These are phyloP conservation scores for Cacoxenus indagator DNA, from an alignment of 2,888 invertebrate genomes.

Conservation along the genomic window DNA sequence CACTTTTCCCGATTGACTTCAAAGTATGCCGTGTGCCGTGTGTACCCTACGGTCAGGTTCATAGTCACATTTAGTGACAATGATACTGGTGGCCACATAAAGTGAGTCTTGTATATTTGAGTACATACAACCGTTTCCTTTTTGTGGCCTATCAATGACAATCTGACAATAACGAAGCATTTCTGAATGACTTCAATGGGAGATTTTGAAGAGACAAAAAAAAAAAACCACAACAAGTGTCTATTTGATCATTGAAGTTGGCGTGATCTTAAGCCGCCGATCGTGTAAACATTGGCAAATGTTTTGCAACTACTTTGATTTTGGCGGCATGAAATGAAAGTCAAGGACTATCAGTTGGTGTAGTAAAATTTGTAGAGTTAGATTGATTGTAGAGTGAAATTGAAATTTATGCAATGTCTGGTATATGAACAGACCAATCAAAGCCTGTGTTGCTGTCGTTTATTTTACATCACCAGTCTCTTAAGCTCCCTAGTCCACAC, in stretches of 20 bases:
- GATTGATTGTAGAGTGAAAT: no score
- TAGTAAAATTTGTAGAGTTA: no score
- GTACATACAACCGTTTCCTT: not conserved
- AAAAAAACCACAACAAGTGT: not conserved
- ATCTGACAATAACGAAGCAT: not conserved
- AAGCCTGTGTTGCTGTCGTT: no score
- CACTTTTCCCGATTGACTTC: not conserved
- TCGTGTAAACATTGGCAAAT: constrained; percentile 11
- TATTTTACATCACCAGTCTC: no score
- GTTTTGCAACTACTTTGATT: no score
- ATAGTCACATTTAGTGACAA: not conserved
- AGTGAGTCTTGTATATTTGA: not conserved
- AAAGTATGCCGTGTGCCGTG: constrained; percentile 1
- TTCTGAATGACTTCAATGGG: not conserved
- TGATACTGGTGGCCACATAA: not conserved
- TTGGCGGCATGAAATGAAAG: not conserved
- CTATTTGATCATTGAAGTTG: not conserved
- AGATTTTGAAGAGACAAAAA: not conserved
- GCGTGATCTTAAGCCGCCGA: not conserved
- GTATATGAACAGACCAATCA: no score
- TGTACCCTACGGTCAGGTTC: not conserved
- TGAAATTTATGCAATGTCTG: no score
- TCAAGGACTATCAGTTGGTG: no score
- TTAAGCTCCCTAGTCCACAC: no score
- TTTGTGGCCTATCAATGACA: constrained; percentile 1